Percentiles rank a stretch among this genome's conserved stretches.
Evolutionary conservation across 1,140 invertebrate genomes (phyloP).

Genomic region (Anagrus nilaparvatae): DNA sequence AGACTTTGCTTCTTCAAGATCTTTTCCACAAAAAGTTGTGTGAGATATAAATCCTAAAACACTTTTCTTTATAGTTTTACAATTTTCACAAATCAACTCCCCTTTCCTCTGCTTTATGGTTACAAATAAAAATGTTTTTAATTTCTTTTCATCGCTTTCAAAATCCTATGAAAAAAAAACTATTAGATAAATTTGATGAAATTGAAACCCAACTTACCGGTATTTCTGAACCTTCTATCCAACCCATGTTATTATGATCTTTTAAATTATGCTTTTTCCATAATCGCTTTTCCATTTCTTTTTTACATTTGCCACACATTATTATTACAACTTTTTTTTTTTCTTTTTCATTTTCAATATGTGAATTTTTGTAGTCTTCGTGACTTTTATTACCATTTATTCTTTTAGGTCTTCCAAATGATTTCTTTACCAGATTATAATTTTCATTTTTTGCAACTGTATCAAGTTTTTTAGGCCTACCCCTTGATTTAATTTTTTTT

Average conservation of each 20-base stretch:
- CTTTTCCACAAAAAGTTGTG: slow-evolving; percentile 49
- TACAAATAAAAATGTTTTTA: slow-evolving; percentile 22
- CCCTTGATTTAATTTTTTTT: background rate
- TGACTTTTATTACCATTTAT: background rate
- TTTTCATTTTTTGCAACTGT: background rate
- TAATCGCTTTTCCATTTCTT: slow-evolving; percentile 23
- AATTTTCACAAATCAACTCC: slow-evolving; percentile 47
- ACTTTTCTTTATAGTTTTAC: slow-evolving; percentile 44
- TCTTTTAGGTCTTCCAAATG: background rate
- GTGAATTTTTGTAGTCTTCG: slow-evolving; percentile 1
- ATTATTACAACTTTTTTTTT: slow-evolving; percentile 7
- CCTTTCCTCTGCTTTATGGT: slow-evolving; percentile 33
- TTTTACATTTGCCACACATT: slow-evolving; percentile 29
- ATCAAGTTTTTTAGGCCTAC: background rate
- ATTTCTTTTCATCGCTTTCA: slow-evolving; percentile 31
- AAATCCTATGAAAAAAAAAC: slow-evolving; percentile 31
- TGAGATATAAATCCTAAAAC: slow-evolving; percentile 53
- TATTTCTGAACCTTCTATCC: slow-evolving; percentile 34
- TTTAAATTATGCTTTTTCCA: slow-evolving; percentile 40
- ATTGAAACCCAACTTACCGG: slow-evolving; percentile 25
- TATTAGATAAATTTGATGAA: slow-evolving; percentile 2
- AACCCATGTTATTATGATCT: slow-evolving; percentile 41
- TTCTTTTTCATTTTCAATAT: slow-evolving; percentile 1
- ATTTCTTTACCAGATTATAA: background rate
- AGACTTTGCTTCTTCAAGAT: slow-evolving; percentile 43